Conservation (phyloP, 1,140 invertebrate species). For the Lithobius niger region DNA sequence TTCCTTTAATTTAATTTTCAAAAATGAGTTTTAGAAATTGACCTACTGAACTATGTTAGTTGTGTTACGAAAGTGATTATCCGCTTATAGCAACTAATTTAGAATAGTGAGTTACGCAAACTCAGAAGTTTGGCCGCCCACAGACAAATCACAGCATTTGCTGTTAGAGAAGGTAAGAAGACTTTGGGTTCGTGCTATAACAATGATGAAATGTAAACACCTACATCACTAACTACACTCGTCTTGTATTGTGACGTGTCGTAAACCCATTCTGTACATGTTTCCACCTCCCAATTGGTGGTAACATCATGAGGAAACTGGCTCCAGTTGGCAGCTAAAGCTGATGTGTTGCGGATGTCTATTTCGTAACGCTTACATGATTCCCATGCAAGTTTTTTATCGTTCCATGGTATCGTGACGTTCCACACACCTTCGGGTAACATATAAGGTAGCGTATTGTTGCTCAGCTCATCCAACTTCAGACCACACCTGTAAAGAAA, state of each 20-base stretch:
- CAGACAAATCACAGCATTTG: no score
- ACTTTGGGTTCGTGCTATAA: no score
- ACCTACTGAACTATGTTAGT: no score
- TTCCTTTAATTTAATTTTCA: no score
- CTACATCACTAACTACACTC: slow-evolving; percentile 49
- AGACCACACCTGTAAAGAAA: background rate
- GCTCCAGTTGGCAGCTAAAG: background rate
- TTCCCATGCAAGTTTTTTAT: slow-evolving; percentile 13
- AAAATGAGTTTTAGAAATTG: no score
- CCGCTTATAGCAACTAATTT: no score
- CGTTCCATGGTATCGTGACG: slow-evolving; percentile 31
- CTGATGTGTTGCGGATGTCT: slow-evolving; percentile 6
- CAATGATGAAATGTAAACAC: no score
- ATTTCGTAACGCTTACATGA: slow-evolving; percentile 19
- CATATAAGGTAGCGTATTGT: background rate
- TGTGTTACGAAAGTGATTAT: no score
- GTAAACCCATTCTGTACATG: slow-evolving; percentile 38
- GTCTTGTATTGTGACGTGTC: slow-evolving; percentile 42
- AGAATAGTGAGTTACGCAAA: no score
- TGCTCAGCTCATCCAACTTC: background rate
- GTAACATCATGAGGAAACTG: background rate
- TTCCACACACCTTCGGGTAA: slow-evolving; percentile 30
- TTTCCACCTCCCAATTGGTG: background rate
- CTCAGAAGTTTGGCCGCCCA: no score
- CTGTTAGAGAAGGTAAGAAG: no score